phyloP scores from a whole-genome alignment of 2,797 vertebrate genomes.

The Myoxocephalus aenaeus region DNA sequence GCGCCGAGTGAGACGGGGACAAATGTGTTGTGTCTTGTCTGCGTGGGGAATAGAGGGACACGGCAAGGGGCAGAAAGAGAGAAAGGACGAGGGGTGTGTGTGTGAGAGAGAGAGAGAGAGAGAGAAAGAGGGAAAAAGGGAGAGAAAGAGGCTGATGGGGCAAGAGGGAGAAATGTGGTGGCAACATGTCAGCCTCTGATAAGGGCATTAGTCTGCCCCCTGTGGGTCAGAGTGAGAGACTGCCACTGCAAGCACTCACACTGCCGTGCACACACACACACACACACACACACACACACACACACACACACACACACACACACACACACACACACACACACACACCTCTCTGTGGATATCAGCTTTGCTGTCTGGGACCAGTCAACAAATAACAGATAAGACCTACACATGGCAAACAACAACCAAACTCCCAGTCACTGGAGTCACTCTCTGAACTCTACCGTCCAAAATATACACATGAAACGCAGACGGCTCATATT shows the following conservation, averaged over 20 bases:
- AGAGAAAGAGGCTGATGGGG: conserved; percentile 47
- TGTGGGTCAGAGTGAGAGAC: conserved; percentile 76
- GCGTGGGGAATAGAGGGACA: conserved; percentile 36
- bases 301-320: conserved; percentile 29
- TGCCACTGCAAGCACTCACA: conserved; percentile 57
- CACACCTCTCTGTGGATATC: conserved; percentile 69
- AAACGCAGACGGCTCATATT: conserved; percentile 34
- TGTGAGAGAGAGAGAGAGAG: conserved; percentile 29
- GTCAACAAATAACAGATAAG: conserved; percentile 76
- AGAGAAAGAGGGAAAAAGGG: conserved; percentile 13
- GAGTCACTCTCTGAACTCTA: conserved; percentile 49
- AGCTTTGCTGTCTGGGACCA: conserved; percentile 70
- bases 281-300: conserved; percentile 15
- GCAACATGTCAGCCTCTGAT: conserved; percentile 82
- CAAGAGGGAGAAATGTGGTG: conserved; percentile 73
- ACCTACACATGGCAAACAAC: conserved; percentile 60
- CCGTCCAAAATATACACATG: conserved; percentile 49
- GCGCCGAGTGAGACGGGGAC: conserved; percentile 43
- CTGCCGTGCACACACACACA: background rate
- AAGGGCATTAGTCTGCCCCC: conserved; percentile 86
- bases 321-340: conserved; percentile 16
- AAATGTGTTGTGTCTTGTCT: conserved; percentile 55
- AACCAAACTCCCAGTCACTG: conserved; percentile 56
- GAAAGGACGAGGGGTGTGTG: conserved; percentile 27
- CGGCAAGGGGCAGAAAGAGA: conserved; percentile 34